Evolutionary conservation across 2,113 vertebrate species (phyloP), one percentile per base, ranked within the genome.

Genomic region (Pseudorasbora parva): DNA sequence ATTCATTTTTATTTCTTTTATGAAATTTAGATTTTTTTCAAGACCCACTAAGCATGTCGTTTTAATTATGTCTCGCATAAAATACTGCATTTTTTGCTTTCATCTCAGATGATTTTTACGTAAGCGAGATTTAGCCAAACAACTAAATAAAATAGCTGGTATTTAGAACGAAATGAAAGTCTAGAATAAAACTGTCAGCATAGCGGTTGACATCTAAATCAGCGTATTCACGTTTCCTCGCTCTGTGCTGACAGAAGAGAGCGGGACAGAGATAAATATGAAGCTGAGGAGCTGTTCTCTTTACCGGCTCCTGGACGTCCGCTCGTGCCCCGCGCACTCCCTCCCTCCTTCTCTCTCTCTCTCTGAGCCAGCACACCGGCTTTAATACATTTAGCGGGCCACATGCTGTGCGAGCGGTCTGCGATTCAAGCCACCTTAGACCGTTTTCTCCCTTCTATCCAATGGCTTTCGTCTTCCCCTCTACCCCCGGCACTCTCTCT

Each of bases 361-460:
- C 80, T 69, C 80, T 41, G 41, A 54, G n/a, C 71, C 81, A 77
- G 43, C 60, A 23, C 45, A 25, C 79, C 59, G 62, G 71, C 60
- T 84, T 82, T 86, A 90, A 92, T 90, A 90, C 89, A 89, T 90
- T 89, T 68, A 86, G 89, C 59, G 91, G 92, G 92, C 93, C 94
- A 93, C 93, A 94, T 88, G 91, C 93, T 89, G 92, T 88, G 92
- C 84, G 86, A 89, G 85, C 89, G 88, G 90, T 91, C 93, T 92
- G 91, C 92, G 91, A 93, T 93, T 90, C 89, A 88, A 93, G 89
- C 92, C 90, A 92, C 91, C 92, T 92, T 89, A 91, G 88, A 91
- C 90, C 72, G 78, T 86, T 85, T 89, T 84, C 86, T 83, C 88
- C 89, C 86, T 87, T 88, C 76, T 45, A 69, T 87, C 89, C 87